Conservation (phyloP, 1,140 invertebrate genomes). For the Diuraphis noxia region DNA sequence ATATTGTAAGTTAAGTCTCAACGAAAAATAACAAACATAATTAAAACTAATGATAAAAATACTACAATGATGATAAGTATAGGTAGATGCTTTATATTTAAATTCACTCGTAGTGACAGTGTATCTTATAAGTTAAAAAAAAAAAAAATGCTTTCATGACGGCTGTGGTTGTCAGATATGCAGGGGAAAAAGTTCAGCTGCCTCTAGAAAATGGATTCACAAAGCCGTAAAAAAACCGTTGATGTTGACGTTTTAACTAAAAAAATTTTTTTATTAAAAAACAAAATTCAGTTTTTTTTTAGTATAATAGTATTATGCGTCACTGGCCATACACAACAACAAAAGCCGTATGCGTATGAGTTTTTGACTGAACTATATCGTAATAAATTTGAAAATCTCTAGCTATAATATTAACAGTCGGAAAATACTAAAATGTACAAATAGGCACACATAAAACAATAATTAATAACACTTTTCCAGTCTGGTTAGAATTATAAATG, state of each 20-base stretch:
- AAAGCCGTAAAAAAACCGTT: slow-evolving; percentile 35
- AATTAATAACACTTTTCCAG: not conserved
- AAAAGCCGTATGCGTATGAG: not conserved
- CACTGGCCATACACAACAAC: not conserved
- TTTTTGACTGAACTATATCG: not conserved
- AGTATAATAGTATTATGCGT: not conserved
- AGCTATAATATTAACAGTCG: not conserved
- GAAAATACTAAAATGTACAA: not conserved
- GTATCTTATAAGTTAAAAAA: not conserved
- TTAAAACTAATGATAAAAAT: not conserved
- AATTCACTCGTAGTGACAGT: not conserved
- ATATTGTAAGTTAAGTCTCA: not conserved
- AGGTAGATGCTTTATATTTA: not conserved
- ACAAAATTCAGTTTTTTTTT: slow-evolving; percentile 24
- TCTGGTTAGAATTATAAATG: not conserved
- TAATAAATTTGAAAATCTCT: not conserved
- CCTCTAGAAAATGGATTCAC: not conserved
- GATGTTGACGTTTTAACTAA: slow-evolving; percentile 42
- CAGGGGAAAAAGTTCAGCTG: slow-evolving; percentile 22
- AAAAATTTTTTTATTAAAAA: slow-evolving; percentile 2
- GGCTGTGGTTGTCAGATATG: slow-evolving; percentile 35
- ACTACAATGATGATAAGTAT: not conserved
- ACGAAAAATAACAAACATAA: not conserved
- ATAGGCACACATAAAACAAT: not conserved
- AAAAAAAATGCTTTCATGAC: slow-evolving; percentile 25